Evolutionary conservation across 2,797 vertebrate genomes (phyloP).

Genomic region (Microcaecilia unicolor): DNA sequence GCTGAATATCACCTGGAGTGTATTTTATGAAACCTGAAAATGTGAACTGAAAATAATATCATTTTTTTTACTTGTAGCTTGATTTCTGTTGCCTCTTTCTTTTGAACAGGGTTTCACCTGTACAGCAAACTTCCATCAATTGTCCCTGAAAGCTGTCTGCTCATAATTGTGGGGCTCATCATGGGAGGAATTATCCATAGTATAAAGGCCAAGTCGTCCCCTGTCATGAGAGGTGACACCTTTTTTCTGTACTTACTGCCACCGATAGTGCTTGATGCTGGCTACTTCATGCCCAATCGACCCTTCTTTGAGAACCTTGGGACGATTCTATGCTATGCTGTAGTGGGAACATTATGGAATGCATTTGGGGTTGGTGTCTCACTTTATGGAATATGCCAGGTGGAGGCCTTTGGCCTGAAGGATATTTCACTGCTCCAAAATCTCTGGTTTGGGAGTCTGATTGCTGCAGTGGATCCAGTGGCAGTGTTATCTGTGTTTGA

Average conservation of each 20-base stretch:
- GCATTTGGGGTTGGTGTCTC: conserved; percentile 69
- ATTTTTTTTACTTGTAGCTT: no score
- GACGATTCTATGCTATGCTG: conserved; percentile 68
- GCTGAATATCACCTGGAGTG: no score
- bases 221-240: conserved; percentile 62
- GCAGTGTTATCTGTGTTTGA: conserved; percentile 72
- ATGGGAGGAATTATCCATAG: conserved; percentile 71
- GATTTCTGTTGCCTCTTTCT: neutral
- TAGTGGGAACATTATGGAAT: conserved; percentile 71
- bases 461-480: conserved; percentile 65
- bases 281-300: conserved; percentile 75
- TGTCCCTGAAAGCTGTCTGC: conserved; percentile 69
- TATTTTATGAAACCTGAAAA: no score
- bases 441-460: conserved; percentile 70
- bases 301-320: conserved; percentile 75
- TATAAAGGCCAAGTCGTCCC: conserved; percentile 60
- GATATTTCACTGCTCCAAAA: conserved; percentile 70
- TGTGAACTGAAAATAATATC: no score
- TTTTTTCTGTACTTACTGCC: conserved; percentile 80
- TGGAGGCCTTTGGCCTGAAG: conserved; percentile 51
- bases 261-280: conserved; percentile 69
- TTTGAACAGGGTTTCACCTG: conserved; percentile 57
- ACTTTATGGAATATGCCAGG: conserved; percentile 66
- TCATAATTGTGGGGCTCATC: conserved; percentile 74
- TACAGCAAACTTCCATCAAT: conserved; percentile 63